Percentiles rank a stretch among this genome's conserved stretches.
phyloP scores from a whole-genome alignment of 2,888 invertebrate species.

The Cerceris rybyensis region DNA sequence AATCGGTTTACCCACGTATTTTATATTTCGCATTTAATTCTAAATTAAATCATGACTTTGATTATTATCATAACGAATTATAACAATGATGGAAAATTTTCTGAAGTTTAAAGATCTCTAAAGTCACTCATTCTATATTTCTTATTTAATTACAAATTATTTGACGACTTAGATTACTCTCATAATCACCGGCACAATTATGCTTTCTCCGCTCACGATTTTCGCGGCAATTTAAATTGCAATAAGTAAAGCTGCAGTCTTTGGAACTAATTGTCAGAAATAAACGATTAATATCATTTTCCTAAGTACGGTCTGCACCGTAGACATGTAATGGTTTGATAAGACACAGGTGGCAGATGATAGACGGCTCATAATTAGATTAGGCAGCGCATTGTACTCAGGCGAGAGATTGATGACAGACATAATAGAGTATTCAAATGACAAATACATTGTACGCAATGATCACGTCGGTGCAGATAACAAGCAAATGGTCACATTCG shows the following conservation, averaged over 20 bases:
- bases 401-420: not conserved
- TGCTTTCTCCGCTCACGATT: too few relatives aligned
- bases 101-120: too few relatives aligned
- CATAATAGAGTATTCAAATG: slow-evolving; percentile 29
- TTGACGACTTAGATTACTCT: too few relatives aligned
- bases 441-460: slow-evolving; percentile 6
- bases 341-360: not conserved
- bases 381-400: slow-evolving; percentile 2
- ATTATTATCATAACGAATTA: too few relatives aligned
- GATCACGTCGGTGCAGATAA: slow-evolving; percentile 4
- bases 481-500: not conserved
- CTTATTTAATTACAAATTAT: too few relatives aligned
- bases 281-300: not conserved
- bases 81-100: too few relatives aligned
- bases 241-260: not conserved
- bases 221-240: too few relatives aligned
- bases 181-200: too few relatives aligned
- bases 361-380: slow-evolving; percentile 22
- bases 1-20: too few relatives aligned
- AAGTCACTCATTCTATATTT: too few relatives aligned
- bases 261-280: slow-evolving; percentile 5
- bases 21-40: too few relatives aligned
- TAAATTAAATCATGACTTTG: too few relatives aligned
- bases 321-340: slow-evolving; percentile 1
- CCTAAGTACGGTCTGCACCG: slow-evolving; percentile 1